Evolutionary conservation across 2,888 invertebrate genomes (phyloP).

Genomic region (Rugalucina vietnamica): DNA sequence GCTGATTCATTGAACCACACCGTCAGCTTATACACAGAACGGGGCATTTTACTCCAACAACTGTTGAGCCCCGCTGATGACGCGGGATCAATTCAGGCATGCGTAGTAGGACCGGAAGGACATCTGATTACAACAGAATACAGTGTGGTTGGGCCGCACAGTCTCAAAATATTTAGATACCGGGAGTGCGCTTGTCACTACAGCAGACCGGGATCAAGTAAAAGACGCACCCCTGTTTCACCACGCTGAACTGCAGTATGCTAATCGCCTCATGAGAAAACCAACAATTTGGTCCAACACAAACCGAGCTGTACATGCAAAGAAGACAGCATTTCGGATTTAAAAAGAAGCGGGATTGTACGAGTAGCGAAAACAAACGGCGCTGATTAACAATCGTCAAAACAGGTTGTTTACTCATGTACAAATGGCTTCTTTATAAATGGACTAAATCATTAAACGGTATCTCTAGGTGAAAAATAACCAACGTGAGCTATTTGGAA

Average conservation of each 20-base stretch:
- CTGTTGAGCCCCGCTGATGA: constrained; percentile 77
- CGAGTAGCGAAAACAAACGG: too few species aligned
- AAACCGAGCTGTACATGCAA: too few species aligned
- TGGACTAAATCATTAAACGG: too few species aligned
- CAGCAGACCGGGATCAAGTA: constrained; percentile 73
- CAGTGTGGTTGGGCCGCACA: constrained; percentile 77
- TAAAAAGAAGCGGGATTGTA: too few species aligned
- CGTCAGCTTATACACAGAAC: constrained; percentile 77
- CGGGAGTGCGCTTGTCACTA: constrained; percentile 76
- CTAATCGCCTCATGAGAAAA: too few species aligned
- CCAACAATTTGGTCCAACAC: too few species aligned
- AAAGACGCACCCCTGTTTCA: constrained; percentile 70
- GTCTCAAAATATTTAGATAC: constrained; percentile 80
- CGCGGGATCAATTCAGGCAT: constrained; percentile 75
- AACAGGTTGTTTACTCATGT: too few species aligned
- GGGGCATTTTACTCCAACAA: constrained; percentile 73
- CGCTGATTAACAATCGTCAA: too few species aligned
- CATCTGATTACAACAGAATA: constrained; percentile 79
- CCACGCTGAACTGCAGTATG: constrained; percentile 46
- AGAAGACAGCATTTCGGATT: too few species aligned
- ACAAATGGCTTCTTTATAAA: too few species aligned
- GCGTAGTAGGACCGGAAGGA: constrained; percentile 80
- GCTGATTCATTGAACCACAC: constrained; percentile 79
- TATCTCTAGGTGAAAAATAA: too few species aligned
- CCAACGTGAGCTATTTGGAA: too few species aligned